phyloP scores from a whole-genome alignment of 1,140 invertebrate genomes.

The Polyergus mexicanus region DNA sequence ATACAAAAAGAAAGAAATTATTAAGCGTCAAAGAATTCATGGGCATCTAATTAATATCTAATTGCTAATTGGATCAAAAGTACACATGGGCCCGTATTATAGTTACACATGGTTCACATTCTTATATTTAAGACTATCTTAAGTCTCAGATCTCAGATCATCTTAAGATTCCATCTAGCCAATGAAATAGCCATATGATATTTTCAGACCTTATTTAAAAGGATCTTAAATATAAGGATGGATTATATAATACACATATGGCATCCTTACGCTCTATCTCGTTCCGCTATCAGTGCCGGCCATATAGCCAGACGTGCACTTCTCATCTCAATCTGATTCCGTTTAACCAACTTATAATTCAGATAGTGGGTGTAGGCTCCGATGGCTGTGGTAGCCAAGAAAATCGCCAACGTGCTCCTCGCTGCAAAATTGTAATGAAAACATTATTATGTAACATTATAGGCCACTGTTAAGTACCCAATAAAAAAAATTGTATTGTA shows the following conservation, averaged over 20 bases:
- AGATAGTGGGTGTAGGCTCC: neutral
- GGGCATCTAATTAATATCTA: neutral
- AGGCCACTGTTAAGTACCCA: neutral
- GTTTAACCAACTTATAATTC: rapidly evolving
- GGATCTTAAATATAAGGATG: no score
- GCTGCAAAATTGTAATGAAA: constrained; percentile 1
- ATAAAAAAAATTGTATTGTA: neutral
- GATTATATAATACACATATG: no score
- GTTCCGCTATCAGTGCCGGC: constrained; percentile 54
- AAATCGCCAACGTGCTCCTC: neutral
- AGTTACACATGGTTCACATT: no score
- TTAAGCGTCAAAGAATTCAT: neutral
- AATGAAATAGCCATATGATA: no score
- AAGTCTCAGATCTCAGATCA: no score
- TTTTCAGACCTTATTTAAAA: no score
- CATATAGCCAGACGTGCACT: constrained; percentile 47
- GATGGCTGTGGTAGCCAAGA: neutral
- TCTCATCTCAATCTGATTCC: constrained; percentile 11
- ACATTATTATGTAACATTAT: constrained; percentile 17
- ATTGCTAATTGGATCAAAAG: neutral
- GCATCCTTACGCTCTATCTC: constrained; percentile 64
- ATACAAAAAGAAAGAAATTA: neutral
- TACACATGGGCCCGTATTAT: no score
- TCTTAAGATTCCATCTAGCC: no score
- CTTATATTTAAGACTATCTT: no score